Evolutionary conservation across 2,113 vertebrate genomes (phyloP), one percentile per base, ranked within the genome.

Genomic region (Platycercus adscitus): DNA sequence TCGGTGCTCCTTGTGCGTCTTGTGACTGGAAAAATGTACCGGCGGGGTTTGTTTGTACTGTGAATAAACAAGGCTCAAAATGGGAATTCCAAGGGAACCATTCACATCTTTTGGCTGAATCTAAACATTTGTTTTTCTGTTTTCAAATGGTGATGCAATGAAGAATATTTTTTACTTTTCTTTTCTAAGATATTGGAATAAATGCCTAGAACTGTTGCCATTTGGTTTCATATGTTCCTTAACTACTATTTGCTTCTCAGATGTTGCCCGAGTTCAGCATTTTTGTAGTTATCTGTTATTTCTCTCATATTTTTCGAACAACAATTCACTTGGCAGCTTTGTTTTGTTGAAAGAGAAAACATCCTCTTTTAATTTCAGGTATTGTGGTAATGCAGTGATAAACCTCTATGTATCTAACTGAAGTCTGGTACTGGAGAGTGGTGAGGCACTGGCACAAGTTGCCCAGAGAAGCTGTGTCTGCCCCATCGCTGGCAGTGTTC

Each of bases 101-200:
- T 29, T 83, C 53, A 6, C 50, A 55, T 58, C 53, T 84, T 69
- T 50, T 50, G 88, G 82, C 63, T 93, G 96, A 81, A 25, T 35
- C 76, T 29, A 68, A 83, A 86, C 21, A 58, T 68, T 63, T 79
- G 58, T 6, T 50, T 88, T 93, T 64, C 78, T 92, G 0, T 83
- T 87, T 88, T 65, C 35, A 43, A 96, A 80, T 90, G 69, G 82
- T 80, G 70, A 77, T 89, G 86, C 68, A 75, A 92, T 78, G 18
- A 92, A 66, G 80, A 73, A 12, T 82, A 63, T 72, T 80, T 91
- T 86, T 94, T 78, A 19, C 86, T 95, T 92, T 90, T 81, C 10
- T 95, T 97, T 94, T 86, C 47, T 53, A 87, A 86, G 95, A 83
- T 79, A 13, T 9, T 86, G 92, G 89, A 96, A 96, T 94, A 84